Evolutionary conservation across 1,140 invertebrate genomes (phyloP).

Genomic region (Neotoxoptera formosana): DNA sequence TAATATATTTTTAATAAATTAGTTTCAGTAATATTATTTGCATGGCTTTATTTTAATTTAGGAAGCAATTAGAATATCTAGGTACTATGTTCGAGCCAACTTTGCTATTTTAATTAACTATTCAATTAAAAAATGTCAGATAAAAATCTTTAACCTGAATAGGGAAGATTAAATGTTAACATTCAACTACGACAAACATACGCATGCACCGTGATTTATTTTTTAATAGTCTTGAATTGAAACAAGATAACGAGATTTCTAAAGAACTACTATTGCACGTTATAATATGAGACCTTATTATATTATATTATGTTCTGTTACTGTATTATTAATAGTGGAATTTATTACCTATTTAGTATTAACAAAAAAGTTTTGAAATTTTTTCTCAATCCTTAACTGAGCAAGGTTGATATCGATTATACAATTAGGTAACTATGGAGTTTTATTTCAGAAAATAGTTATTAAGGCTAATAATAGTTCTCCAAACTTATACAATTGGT

Average conservation of each 20-base stretch:
- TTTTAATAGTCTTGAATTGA: neutral
- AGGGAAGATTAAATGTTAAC: neutral
- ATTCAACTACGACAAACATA: neutral
- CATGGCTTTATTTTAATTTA: neutral
- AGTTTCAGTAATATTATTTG: neutral
- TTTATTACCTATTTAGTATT: neutral
- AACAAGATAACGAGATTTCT: too few species aligned
- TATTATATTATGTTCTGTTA: neutral
- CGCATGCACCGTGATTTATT: neutral
- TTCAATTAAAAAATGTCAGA: too few species aligned
- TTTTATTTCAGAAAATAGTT: slow-evolving; percentile 9
- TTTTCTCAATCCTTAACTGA: neutral
- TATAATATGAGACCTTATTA: too few species aligned
- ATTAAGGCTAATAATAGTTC: neutral
- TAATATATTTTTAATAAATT: neutral
- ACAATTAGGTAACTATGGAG: neutral
- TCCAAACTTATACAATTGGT: neutral
- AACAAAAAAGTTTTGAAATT: neutral
- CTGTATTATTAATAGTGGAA: neutral
- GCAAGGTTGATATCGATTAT: neutral
- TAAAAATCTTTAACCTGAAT: neutral
- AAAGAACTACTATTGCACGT: too few species aligned
- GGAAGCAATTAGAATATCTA: too few species aligned
- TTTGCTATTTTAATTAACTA: too few species aligned
- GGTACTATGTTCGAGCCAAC: too few species aligned